Conservation (phyloP, 2,888 invertebrate genomes). For the Acronicta aceris region DNA sequence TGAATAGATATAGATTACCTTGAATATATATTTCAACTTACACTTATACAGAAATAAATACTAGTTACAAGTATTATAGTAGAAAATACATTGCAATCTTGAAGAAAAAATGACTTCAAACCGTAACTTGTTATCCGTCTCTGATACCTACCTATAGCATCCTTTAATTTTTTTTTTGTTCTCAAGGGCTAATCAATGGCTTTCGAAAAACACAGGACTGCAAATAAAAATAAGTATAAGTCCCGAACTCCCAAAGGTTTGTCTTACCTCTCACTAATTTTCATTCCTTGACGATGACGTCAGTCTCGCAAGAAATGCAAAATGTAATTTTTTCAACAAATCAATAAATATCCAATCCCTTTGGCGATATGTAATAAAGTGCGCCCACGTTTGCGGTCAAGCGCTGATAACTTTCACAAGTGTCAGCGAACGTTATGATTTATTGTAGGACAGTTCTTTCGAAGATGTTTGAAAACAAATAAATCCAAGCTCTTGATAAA, state of each 20-base stretch:
- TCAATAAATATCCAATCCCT: conserved; percentile 63
- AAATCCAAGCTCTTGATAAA: conserved; percentile 36
- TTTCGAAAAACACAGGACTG: conserved; percentile 5
- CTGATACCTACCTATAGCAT: conserved; percentile 5
- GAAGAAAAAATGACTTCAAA: too few species aligned
- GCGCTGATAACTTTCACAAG: conserved; percentile 63
- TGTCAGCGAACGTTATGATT: conserved; percentile 56
- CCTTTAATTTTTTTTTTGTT: conserved; percentile 4
- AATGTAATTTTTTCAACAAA: conserved; percentile 49
- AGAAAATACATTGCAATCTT: too few species aligned
- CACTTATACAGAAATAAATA: too few species aligned
- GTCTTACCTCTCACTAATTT: conserved; percentile 31
- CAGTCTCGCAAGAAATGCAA: conserved; percentile 39
- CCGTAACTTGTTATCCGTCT: not conserved
- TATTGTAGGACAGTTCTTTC: conserved; percentile 52
- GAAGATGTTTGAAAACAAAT: conserved; percentile 40
- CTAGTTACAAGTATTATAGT: too few species aligned
- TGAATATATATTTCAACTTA: too few species aligned
- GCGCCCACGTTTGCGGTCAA: conserved; percentile 64
- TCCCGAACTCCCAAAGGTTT: conserved; percentile 15
- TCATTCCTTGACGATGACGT: conserved; percentile 55
- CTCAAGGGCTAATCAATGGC: conserved; percentile 11
- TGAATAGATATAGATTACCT: too few species aligned
- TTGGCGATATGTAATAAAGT: conserved; percentile 64
- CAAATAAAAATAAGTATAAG: conserved; percentile 32